These are phyloP conservation scores for Netelia melanura DNA, from an alignment of 2,888 invertebrate genomes.

Conservation along the genomic window DNA sequence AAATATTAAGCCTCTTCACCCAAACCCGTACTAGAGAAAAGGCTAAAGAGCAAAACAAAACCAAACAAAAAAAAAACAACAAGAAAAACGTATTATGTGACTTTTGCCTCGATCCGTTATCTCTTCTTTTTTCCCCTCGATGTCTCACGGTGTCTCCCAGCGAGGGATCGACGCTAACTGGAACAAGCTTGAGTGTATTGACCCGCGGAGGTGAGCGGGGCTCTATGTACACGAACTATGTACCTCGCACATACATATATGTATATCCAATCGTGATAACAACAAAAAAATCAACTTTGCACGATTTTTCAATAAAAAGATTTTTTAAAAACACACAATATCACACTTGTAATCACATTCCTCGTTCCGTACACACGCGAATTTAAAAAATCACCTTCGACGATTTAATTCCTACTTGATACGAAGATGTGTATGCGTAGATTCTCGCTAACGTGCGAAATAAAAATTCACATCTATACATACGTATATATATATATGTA, in stretches of 20 bases:
- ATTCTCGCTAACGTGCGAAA: not conserved
- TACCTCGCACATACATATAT: too few relatives aligned
- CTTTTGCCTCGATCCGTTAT: constrained; percentile 56
- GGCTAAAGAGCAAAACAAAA: not conserved
- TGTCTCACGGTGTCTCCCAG: constrained; percentile 10
- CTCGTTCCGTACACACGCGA: not conserved
- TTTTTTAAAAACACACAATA: too few relatives aligned
- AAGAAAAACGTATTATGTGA: constrained; percentile 1
- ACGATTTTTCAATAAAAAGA: too few relatives aligned
- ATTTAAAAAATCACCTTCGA: not conserved
- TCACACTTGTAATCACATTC: too few relatives aligned
- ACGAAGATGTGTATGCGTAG: too few relatives aligned
- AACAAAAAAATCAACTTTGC: too few relatives aligned
- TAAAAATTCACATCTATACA: not conserved
- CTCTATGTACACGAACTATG: constrained; percentile 14
- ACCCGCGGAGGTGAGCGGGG: constrained; percentile 80
- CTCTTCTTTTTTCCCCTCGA: constrained; percentile 18
- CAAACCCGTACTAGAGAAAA: too few relatives aligned
- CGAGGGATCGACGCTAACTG: constrained; percentile 31
- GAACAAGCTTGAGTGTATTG: constrained; percentile 76
- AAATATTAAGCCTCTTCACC: not conserved
- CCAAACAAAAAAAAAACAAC: not conserved
- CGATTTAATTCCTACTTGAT: too few relatives aligned
- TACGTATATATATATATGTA: not conserved
- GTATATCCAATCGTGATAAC: too few relatives aligned